Percentiles rank a stretch among this genome's conserved stretches.
These are phyloP conservation scores for Arothron firmamentum DNA, from an alignment of 2,113 vertebrate species.

Conservation along the genomic window DNA sequence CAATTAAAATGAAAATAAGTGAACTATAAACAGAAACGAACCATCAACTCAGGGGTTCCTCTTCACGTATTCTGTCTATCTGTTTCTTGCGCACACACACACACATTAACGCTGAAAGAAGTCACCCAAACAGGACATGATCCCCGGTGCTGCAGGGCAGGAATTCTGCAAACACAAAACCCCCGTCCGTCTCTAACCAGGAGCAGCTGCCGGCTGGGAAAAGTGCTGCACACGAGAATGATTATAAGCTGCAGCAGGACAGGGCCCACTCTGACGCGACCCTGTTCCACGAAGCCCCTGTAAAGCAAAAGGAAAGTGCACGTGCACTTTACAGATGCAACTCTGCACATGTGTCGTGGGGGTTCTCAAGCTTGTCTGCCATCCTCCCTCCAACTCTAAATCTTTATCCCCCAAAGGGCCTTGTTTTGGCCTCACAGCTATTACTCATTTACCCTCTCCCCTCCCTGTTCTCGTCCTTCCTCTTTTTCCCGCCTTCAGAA, in stretches of 20 bases:
- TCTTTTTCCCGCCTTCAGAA: conserved; percentile 25
- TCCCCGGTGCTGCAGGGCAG: conserved; percentile 57
- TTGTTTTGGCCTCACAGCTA: conserved; percentile 24
- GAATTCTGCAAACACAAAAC: conserved; percentile 54
- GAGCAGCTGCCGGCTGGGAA: conserved; percentile 69
- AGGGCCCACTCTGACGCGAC: conserved; percentile 9
- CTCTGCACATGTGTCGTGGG: conserved; percentile 31
- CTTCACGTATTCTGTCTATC: background rate
- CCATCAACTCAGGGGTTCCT: conserved; percentile 56
- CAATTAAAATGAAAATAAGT: conserved; percentile 31
- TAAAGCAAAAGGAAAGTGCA: conserved; percentile 52
- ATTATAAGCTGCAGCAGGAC: conserved; percentile 68
- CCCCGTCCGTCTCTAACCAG: conserved; percentile 58
- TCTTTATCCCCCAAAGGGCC: conserved; percentile 20
- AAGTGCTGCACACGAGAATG: conserved; percentile 63
- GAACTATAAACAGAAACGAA: conserved; percentile 56
- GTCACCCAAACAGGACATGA: conserved; percentile 66
- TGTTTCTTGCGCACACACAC: conserved; percentile 21
- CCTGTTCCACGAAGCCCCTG: conserved; percentile 37
- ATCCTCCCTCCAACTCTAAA: conserved; percentile 8
- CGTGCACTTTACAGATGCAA: conserved; percentile 21
- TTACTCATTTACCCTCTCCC: conserved; percentile 10
- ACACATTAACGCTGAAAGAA: conserved; percentile 54
- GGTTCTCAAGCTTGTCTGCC: conserved; percentile 53
- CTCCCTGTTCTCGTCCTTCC: background rate